Evolutionary conservation across 1,140 invertebrate species (phyloP).

Genomic region (Periplaneta americana): DNA sequence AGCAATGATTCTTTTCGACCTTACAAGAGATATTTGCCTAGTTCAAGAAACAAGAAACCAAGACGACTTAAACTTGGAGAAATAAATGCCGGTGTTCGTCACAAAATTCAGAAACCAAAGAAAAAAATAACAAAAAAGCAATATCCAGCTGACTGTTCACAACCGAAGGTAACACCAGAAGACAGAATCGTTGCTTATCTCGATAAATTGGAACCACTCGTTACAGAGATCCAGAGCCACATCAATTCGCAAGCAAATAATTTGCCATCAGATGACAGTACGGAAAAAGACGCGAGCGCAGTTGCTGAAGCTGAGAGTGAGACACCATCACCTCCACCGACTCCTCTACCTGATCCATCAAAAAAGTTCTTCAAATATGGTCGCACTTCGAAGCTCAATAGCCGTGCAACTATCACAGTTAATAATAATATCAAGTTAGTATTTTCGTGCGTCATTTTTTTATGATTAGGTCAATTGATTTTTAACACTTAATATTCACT

Average conservation of each 20-base stretch:
- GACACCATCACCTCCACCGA: neutral
- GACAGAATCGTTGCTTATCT: neutral
- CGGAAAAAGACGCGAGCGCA: neutral
- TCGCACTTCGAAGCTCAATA: conserved; percentile 19
- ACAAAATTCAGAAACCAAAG: conserved; percentile 36
- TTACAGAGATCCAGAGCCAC: neutral
- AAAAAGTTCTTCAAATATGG: conserved; percentile 37
- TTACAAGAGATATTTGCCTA: neutral
- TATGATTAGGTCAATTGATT: too few species aligned
- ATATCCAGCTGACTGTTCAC: neutral
- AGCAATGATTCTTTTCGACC: neutral
- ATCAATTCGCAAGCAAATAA: neutral
- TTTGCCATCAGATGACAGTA: neutral
- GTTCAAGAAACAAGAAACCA: neutral
- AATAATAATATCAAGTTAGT: conserved; percentile 31
- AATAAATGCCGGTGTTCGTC: conserved; percentile 36
- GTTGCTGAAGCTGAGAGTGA: neutral
- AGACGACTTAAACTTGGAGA: conserved; percentile 23
- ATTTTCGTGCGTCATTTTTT: too few species aligned
- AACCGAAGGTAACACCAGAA: neutral
- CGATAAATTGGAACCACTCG: neutral
- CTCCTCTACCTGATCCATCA: conserved; percentile 26
- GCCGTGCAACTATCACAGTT: conserved; percentile 29
- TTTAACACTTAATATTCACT: too few species aligned
- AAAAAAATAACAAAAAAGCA: conserved; percentile 20